These are phyloP conservation scores for Idaea straminata DNA, from an alignment of 2,888 invertebrate species.

Conservation along the genomic window DNA sequence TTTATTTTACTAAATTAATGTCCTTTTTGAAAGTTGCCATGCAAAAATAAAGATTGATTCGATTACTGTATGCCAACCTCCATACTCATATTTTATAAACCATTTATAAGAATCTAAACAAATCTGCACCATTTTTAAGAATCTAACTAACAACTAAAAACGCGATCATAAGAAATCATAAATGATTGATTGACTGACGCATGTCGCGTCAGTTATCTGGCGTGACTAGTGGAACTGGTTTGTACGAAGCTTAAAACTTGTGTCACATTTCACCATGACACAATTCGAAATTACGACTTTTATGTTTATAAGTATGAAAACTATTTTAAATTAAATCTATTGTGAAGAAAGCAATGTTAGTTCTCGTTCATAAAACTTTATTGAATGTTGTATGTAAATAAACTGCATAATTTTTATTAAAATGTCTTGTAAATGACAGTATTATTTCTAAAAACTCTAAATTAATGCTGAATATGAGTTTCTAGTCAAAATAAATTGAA, in stretches of 20 bases:
- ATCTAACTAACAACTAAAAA: not conserved
- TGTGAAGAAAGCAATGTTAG: not conserved
- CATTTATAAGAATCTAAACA: no score
- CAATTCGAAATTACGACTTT: not conserved
- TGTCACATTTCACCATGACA: not conserved
- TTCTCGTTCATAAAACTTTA: not conserved
- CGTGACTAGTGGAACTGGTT: not conserved
- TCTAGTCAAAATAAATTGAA: slow-evolving; percentile 1
- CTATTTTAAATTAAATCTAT: not conserved
- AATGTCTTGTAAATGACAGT: not conserved
- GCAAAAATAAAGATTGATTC: no score
- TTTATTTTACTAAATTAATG: no score
- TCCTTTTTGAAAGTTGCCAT: no score
- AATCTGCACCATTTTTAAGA: no score
- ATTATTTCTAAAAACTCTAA: not conserved
- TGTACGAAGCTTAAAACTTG: not conserved
- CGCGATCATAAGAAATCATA: not conserved
- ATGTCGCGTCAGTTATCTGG: not conserved
- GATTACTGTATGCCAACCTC: no score
- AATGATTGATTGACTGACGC: not conserved
- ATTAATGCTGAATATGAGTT: not conserved
- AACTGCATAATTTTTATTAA: not conserved
- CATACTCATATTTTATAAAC: no score
- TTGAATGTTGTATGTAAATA: not conserved
- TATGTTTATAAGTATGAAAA: not conserved